Conservation (phyloP, 2,888 invertebrate species). For the Cheilosia scutellata region DNA sequence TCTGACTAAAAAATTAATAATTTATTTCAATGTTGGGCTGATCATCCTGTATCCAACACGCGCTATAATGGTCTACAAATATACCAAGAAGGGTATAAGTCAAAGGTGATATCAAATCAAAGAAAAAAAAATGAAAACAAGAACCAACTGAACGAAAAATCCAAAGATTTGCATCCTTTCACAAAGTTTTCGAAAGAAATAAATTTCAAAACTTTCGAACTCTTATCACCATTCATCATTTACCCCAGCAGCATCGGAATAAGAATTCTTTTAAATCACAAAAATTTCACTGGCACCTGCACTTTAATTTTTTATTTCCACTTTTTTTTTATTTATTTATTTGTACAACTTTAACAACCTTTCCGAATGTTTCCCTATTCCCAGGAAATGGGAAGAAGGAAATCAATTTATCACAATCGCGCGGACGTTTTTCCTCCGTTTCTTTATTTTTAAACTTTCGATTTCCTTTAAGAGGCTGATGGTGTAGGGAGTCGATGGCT, state of each 20-base stretch:
- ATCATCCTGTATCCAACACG: too few species aligned
- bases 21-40: too few species aligned
- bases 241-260: conserved; percentile 2
- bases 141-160: conserved; percentile 42
- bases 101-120: not conserved
- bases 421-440: conserved; percentile 39
- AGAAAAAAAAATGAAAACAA: conserved; percentile 3
- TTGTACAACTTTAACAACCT: conserved; percentile 42
- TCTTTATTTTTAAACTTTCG: conserved; percentile 52
- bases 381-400: conserved; percentile 33
- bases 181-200: conserved; percentile 42
- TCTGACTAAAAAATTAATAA: too few species aligned
- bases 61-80: not conserved
- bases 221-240: conserved; percentile 53
- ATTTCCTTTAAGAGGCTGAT: conserved; percentile 38
- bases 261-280: conserved; percentile 44
- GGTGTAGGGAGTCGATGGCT: not conserved
- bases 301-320: conserved; percentile 29
- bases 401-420: conserved; percentile 64
- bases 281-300: conserved; percentile 58
- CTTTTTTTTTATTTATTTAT: conserved; percentile 20
- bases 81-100: not conserved
- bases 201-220: conserved; percentile 53
- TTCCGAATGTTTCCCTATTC: conserved; percentile 33
- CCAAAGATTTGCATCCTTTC: conserved; percentile 52